These are phyloP conservation scores for Drosophila burlai DNA, from an alignment of 1,140 invertebrate genomes.

Conservation along the genomic window DNA sequence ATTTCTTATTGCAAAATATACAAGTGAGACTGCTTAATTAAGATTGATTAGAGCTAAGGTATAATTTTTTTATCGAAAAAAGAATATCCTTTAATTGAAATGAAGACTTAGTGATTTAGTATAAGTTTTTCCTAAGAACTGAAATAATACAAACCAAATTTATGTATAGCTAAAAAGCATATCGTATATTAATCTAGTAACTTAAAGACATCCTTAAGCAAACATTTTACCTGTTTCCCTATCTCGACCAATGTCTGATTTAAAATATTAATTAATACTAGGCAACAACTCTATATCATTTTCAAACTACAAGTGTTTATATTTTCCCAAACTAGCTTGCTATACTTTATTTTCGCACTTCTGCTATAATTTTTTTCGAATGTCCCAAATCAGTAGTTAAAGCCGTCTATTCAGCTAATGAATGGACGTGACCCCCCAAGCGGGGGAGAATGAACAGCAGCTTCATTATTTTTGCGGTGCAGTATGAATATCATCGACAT, in stretches of 20 bases:
- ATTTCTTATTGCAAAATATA: background rate
- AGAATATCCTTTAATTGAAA: too few relatives aligned
- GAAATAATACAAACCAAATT: background rate
- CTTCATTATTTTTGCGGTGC: constrained; percentile 56
- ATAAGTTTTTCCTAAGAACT: too few relatives aligned
- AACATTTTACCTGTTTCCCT: background rate
- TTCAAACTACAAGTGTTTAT: background rate
- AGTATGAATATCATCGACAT: constrained; percentile 40
- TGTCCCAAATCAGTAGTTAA: constrained; percentile 1
- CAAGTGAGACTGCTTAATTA: background rate
- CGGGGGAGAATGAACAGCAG: constrained; percentile 29
- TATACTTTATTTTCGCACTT: background rate
- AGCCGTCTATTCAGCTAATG: constrained; percentile 45
- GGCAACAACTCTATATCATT: too few relatives aligned
- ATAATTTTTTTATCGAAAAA: too few relatives aligned
- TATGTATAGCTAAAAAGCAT: background rate
- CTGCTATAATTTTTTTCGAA: background rate
- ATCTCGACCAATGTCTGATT: background rate
- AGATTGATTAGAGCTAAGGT: background rate
- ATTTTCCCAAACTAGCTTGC: background rate
- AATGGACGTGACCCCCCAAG: constrained; percentile 1
- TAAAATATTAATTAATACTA: background rate
- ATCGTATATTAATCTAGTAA: too few relatives aligned
- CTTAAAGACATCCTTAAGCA: too few relatives aligned
- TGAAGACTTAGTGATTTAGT: too few relatives aligned